phyloP scores from a whole-genome alignment of 2,113 vertebrate genomes.

The Archocentrus centrarchus region DNA sequence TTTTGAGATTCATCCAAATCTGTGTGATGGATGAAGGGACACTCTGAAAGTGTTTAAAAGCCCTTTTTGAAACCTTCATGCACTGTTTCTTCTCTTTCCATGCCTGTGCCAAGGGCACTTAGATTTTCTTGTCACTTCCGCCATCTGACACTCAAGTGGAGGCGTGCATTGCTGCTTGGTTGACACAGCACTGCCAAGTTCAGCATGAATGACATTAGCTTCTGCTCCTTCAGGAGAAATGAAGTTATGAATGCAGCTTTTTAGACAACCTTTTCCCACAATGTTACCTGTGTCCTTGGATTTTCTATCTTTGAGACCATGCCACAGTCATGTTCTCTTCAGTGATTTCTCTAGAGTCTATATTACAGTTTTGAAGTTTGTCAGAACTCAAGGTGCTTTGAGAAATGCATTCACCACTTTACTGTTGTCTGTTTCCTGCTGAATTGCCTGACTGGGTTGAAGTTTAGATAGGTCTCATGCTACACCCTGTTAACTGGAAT shows the following conservation, averaged over 20 bases:
- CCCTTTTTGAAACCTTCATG: neutral
- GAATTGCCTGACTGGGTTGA: neutral
- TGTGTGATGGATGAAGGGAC: too few relatives aligned
- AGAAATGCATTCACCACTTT: neutral
- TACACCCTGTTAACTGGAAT: neutral
- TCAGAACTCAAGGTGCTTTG: neutral
- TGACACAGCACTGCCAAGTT: constrained; percentile 4
- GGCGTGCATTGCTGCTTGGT: neutral
- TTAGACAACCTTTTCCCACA: too few relatives aligned
- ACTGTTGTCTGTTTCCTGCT: neutral
- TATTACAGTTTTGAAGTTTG: neutral
- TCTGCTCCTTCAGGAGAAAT: neutral
- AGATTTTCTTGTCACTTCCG: neutral
- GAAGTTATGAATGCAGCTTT: neutral
- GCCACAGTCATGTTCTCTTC: neutral
- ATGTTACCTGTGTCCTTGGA: neutral
- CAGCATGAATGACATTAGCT: neutral
- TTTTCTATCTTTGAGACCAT: neutral
- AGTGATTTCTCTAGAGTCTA: neutral
- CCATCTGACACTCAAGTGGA: neutral
- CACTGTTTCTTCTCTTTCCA: neutral
- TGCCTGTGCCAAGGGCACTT: neutral
- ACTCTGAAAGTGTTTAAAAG: neutral
- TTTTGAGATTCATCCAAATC: neutral
- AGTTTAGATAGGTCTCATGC: neutral